A percentile compares a stretch with the other conserved stretches of the same genome.
Evolutionary conservation across 2,797 vertebrate species (phyloP).

Genomic region (Cephalopachus bancanus): DNA sequence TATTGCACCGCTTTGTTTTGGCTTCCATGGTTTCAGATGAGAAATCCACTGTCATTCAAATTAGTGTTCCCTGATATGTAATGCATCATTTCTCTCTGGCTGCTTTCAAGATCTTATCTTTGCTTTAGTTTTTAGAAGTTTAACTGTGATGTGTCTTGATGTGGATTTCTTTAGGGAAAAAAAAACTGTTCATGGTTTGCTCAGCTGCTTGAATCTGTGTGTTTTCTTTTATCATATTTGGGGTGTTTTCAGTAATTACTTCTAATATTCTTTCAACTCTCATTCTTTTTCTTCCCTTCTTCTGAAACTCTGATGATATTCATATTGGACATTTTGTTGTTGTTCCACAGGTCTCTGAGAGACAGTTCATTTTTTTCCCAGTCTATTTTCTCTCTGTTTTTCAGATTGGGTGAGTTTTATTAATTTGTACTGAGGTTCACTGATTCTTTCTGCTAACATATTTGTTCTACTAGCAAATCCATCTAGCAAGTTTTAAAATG

Average conservation of each 20-base stretch:
- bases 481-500: constrained; percentile 41
- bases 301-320: constrained; percentile 5
- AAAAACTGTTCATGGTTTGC: constrained; percentile 20
- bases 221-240: constrained; percentile 39
- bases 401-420: constrained; percentile 39
- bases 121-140: constrained; percentile 55
- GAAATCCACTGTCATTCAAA: constrained; percentile 25
- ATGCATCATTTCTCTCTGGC: constrained; percentile 29
- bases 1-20: constrained; percentile 46
- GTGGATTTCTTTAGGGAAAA: background rate
- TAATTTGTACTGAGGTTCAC: constrained; percentile 17
- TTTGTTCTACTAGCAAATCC: background rate
- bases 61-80: background rate
- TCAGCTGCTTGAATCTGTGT: constrained; percentile 49
- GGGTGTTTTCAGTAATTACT: constrained; percentile 30
- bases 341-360: background rate
- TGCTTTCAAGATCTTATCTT: constrained; percentile 52
- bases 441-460: constrained; percentile 59
- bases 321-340: constrained; percentile 16
- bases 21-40: constrained; percentile 28
- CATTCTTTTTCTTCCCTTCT: background rate
- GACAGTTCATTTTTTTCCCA: constrained; percentile 28
- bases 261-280: constrained; percentile 13
- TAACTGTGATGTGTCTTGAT: background rate
- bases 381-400: constrained; percentile 7